A percentile compares a stretch with the other conserved stretches of the same genome.
phyloP scores from a whole-genome alignment of 2,113 vertebrate species.

The Chloroceryle aenea region DNA sequence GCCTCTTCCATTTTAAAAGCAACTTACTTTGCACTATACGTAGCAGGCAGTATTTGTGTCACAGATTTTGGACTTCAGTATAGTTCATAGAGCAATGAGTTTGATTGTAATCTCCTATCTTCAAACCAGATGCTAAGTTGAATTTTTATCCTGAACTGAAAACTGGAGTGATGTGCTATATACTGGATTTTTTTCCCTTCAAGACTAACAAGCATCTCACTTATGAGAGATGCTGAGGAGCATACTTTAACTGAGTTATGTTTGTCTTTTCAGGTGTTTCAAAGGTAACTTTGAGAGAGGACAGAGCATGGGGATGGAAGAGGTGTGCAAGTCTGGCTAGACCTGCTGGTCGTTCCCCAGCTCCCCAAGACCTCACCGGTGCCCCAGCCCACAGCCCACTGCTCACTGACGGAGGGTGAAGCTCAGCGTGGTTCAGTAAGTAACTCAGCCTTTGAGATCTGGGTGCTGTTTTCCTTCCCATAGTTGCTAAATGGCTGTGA shows the following conservation, averaged over 20 bases:
- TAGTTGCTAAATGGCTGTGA: neutral
- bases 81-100: neutral
- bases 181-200: neutral
- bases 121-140: neutral
- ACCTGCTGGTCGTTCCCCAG: neutral
- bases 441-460: neutral
- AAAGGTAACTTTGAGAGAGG: neutral
- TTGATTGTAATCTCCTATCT: neutral
- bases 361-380: neutral
- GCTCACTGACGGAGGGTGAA: neutral
- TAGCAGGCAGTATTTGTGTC: neutral
- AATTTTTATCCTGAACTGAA: neutral
- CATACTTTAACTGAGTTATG: neutral
- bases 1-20: slow-evolving; percentile 28
- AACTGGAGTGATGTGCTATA: neutral
- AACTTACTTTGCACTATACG: neutral
- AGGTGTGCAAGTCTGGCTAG: neutral
- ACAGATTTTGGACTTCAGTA: neutral
- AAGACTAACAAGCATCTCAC: neutral
- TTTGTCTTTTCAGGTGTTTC: neutral
- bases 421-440: neutral
- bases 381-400: neutral
- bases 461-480: neutral
- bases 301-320: neutral
- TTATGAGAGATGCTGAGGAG: neutral